Base-by-base conservation (phyloP, 1,140 invertebrate genomes). In the Archivesica marissinica region DNA sequence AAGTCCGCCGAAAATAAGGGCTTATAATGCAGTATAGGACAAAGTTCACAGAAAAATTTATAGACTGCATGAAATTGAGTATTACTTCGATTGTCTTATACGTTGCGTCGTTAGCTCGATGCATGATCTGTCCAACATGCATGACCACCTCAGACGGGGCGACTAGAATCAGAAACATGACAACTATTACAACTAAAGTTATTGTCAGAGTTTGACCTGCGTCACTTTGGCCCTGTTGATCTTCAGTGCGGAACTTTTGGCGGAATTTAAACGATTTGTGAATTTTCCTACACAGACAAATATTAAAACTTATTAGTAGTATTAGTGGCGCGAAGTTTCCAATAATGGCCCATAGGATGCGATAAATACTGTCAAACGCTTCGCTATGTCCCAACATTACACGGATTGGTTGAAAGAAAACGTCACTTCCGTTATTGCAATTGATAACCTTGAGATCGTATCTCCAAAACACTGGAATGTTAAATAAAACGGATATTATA, bases 91-190 rank as follows among this genome's bases (percentile, higher is more conserved):
- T 88, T 17, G 89, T 88, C 54, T 86, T 86, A 72, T 87, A 89
- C 0, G 88, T 80, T 23, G 88, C 87, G 61, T 86, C 89, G 74
- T 89, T 88, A 23, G 90, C 83, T 2, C 83, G 88, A 59, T 89
- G 87, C 41, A 86, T 87, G 30, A 91, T 85, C 33, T 88, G 61
- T 1, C 89, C 87, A 11, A 90, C 85, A 47, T 90, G 88, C 41
- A 93, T 89, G 1, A 93, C 89, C 47, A 92, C 89, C 80, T 93
- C 93, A 0, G 92, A 93, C 15, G 93, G 93, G 0, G 93, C 93
- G 20, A 93, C 93, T 2, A 93, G 86, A 23, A 93, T 90, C 64
- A 93, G 88, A 70, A 93, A 93, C 92, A 93, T 92, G 13, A 93
- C 88, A 11, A 93, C 91, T 20, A 93, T 93, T 35, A 90, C 90